These are phyloP conservation scores for Onthophagus sagittarius DNA, from an alignment of 2,888 invertebrate species.

Conservation along the genomic window DNA sequence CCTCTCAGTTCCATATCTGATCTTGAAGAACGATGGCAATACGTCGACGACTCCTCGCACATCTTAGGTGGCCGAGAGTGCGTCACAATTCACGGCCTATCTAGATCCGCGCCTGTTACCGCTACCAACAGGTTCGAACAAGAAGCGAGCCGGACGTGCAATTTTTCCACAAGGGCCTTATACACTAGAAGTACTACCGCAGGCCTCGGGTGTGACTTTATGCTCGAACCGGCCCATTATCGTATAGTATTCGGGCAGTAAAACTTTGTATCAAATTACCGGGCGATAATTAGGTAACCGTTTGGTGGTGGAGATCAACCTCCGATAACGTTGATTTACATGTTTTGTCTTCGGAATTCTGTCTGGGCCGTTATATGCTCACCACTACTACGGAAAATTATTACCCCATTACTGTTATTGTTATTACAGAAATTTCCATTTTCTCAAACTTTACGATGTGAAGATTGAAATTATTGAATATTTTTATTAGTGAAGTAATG, in stretches of 20 bases:
- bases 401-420: not conserved
- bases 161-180: not conserved
- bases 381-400: not conserved
- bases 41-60: not conserved
- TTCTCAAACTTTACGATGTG: not conserved
- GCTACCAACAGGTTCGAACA: slow-evolving; percentile 2
- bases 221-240: slow-evolving; percentile 1
- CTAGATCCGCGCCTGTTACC: not conserved
- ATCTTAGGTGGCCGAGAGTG: slow-evolving; percentile 3
- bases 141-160: not conserved
- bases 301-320: slow-evolving; percentile 7
- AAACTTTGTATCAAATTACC: slow-evolving; percentile 12
- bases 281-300: slow-evolving; percentile 11
- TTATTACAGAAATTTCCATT: not conserved
- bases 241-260: slow-evolving; percentile 8
- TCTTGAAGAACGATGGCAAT: not conserved
- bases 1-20: not conserved
- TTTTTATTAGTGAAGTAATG: too few relatives aligned
- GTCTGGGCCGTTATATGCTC: not conserved
- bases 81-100: slow-evolving; percentile 1
- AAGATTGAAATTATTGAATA: too few relatives aligned
- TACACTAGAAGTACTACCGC: not conserved
- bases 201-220: not conserved
- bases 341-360: not conserved
- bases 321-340: slow-evolving; percentile 3